phyloP scores from a whole-genome alignment of 2,888 invertebrate genomes.

The Globia sparganii region DNA sequence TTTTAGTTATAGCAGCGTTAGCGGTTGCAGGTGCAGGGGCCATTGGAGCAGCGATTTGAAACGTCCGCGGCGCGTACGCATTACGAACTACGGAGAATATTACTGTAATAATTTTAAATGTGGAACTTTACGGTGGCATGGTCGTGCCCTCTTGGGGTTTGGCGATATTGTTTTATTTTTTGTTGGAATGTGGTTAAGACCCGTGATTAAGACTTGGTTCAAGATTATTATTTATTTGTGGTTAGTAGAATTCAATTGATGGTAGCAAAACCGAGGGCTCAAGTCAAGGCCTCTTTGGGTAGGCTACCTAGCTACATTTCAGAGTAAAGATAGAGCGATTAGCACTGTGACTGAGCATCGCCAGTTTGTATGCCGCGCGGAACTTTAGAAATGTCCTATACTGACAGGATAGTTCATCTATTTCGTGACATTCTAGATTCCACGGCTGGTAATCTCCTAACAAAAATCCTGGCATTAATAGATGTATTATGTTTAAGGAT shows the following conservation, averaged over 20 bases:
- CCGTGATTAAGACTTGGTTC: not conserved
- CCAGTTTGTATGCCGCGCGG: not conserved
- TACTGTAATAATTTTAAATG: slow-evolving; percentile 6
- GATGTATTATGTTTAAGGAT: not conserved
- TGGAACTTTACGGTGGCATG: not conserved
- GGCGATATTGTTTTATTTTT: not conserved
- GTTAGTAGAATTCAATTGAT: not conserved
- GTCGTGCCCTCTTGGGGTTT: not conserved
- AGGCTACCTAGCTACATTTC: too few relatives aligned
- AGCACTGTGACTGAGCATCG: not conserved
- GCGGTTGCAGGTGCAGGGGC: slow-evolving; percentile 58
- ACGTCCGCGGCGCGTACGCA: not conserved
- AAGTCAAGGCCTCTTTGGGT: too few relatives aligned
- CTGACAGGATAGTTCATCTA: not conserved
- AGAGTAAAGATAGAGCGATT: too few relatives aligned
- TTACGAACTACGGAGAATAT: not conserved
- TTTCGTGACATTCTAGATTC: too few relatives aligned
- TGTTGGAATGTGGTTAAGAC: not conserved
- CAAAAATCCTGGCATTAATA: not conserved
- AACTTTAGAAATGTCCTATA: not conserved
- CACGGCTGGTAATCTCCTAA: not conserved
- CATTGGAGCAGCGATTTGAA: slow-evolving; percentile 41
- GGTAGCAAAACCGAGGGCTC: not conserved
- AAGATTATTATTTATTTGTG: slow-evolving; percentile 19
- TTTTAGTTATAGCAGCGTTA: slow-evolving; percentile 44